Percentiles rank a stretch among this genome's conserved stretches.
Conservation (phyloP, 2,888 invertebrate species). For the Trissolcus brochymenae region DNA sequence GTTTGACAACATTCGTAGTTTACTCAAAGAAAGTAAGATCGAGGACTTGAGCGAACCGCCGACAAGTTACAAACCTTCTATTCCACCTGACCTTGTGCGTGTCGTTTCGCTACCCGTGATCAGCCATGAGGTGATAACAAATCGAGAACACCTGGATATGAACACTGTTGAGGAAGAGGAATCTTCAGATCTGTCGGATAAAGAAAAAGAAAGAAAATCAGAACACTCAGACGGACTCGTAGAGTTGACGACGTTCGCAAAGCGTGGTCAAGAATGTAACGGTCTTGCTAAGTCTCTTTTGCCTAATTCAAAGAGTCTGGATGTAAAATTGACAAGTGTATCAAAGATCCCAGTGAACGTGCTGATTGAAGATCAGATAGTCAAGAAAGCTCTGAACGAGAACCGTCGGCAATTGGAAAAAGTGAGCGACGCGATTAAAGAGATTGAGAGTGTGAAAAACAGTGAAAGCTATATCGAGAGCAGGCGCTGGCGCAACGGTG, state of each 20-base stretch:
- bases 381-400: slow-evolving; percentile 73
- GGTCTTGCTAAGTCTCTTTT: slow-evolving; percentile 61
- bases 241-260: slow-evolving; percentile 55
- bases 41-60: slow-evolving; percentile 72
- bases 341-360: slow-evolving; percentile 73
- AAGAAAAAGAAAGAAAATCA: slow-evolving; percentile 58
- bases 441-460: slow-evolving; percentile 72
- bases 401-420: slow-evolving; percentile 73
- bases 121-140: slow-evolving; percentile 76
- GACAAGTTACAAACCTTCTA: slow-evolving; percentile 75
- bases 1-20: slow-evolving; percentile 86
- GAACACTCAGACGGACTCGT: slow-evolving; percentile 51
- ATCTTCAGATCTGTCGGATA: slow-evolving; percentile 63
- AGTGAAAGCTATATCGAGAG: slow-evolving; percentile 64
- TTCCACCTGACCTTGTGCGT: slow-evolving; percentile 81
- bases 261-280: slow-evolving; percentile 64
- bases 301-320: slow-evolving; percentile 64
- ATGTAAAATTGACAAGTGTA: slow-evolving; percentile 61
- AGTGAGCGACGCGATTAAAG: slow-evolving; percentile 74
- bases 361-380: slow-evolving; percentile 74
- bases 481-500: slow-evolving; percentile 64
- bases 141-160: slow-evolving; percentile 77
- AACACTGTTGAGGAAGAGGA: slow-evolving; percentile 67
- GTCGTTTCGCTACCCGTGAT: slow-evolving; percentile 84
- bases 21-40: slow-evolving; percentile 83